Percentiles rank a stretch among this genome's conserved stretches.
These are phyloP conservation scores for Enteromius mattozi DNA, from an alignment of 2,797 vertebrate species.

Conservation along the genomic window DNA sequence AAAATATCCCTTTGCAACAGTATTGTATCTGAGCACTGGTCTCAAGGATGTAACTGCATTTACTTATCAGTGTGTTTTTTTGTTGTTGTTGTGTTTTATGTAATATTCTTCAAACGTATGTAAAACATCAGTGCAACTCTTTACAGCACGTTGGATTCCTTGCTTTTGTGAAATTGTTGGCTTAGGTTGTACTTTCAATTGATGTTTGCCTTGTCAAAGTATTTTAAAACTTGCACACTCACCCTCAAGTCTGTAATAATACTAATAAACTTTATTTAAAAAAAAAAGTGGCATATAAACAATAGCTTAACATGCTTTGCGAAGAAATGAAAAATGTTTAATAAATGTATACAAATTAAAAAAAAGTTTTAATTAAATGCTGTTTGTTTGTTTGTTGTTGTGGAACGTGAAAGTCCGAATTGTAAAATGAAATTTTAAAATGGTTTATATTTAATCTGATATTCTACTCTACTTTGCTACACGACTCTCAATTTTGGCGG, in stretches of 20 bases:
- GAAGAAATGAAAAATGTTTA: neutral
- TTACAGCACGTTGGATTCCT: neutral
- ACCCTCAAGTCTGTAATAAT: neutral
- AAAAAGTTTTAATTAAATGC: neutral
- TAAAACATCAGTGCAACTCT: neutral
- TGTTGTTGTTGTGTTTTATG: neutral
- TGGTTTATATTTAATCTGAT: neutral
- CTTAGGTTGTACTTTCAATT: neutral
- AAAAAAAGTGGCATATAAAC: neutral
- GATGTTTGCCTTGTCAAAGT: neutral
- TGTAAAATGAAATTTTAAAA: neutral
- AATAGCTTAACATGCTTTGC: neutral
- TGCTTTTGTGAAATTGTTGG: constrained; percentile 5
- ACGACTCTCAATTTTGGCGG: neutral
- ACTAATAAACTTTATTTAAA: neutral
- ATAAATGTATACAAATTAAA: neutral
- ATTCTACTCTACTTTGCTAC: neutral
- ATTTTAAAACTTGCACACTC: constrained; percentile 7
- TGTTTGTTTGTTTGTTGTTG: neutral
- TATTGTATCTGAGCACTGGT: neutral
- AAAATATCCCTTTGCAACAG: neutral
- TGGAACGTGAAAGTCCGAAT: neutral
- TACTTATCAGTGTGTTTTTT: neutral
- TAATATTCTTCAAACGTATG: neutral
- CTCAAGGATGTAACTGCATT: neutral